These are phyloP conservation scores for Cheilosia grossa DNA, from an alignment of 2,888 invertebrate species.

Conservation along the genomic window DNA sequence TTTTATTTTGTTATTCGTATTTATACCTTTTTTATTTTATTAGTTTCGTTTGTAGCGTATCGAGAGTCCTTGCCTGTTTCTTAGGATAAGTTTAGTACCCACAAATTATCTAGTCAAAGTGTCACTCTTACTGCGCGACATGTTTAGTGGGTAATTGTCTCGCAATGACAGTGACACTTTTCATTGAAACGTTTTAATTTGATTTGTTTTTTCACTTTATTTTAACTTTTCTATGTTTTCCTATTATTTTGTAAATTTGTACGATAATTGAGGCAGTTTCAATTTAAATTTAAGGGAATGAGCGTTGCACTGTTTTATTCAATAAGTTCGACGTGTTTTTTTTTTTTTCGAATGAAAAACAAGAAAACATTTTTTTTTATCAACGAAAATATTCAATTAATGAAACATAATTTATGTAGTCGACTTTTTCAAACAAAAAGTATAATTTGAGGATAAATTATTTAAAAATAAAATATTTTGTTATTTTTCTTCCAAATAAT, in stretches of 20 bases:
- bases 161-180: slow-evolving; percentile 63
- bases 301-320: slow-evolving; percentile 48
- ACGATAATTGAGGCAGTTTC: slow-evolving; percentile 60
- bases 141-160: slow-evolving; percentile 64
- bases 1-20: slow-evolving; percentile 13
- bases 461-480: slow-evolving; percentile 32
- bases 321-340: slow-evolving; percentile 63
- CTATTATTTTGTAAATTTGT: slow-evolving; percentile 66
- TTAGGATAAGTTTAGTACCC: slow-evolving; percentile 44
- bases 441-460: slow-evolving; percentile 15
- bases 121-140: slow-evolving; percentile 56
- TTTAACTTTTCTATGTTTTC: slow-evolving; percentile 37
- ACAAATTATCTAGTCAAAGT: slow-evolving; percentile 64
- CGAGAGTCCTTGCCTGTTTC: slow-evolving; percentile 46
- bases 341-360: slow-evolving; percentile 50
- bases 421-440: slow-evolving; percentile 28
- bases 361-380: slow-evolving; percentile 39
- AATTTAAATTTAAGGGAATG: slow-evolving; percentile 55
- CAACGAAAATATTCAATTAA: slow-evolving; percentile 42
- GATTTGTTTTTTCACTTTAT: slow-evolving; percentile 2
- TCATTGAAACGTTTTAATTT: slow-evolving; percentile 21
- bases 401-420: slow-evolving; percentile 16
- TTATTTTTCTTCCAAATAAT: slow-evolving; percentile 66
- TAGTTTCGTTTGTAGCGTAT: slow-evolving; percentile 25
- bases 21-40: background rate